Evolutionary conservation across 2,113 vertebrate species (phyloP), one percentile per base, ranked within the genome.

Genomic region (Uria aalge): DNA sequence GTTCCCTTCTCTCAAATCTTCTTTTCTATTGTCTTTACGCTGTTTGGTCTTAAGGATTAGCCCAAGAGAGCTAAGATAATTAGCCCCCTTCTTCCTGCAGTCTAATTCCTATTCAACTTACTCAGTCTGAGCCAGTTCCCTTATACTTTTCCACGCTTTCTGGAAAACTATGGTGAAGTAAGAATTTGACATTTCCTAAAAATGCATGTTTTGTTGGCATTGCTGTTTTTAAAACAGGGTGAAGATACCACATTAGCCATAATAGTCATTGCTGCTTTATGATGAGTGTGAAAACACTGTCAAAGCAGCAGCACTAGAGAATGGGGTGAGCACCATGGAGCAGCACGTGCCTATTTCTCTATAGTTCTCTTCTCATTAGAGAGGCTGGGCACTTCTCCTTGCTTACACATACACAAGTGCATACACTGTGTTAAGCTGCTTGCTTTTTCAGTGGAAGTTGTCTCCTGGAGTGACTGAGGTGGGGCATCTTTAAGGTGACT

Each of bases 291-390:
- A 74, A 85, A 88, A 55, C 23, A 36, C 18, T 45, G 38, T 30
- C 43, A 56, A 50, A 85, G 41, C n/a, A 88, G 45, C 40, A 90
- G 62, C 53, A 24, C 27, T 30, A 21, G 36, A 36, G 36, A 41
- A 52, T 20, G 20, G 3, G 10, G 1, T 29, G 22, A 80, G 32
- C 0, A 1, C 15, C 41, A 13, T 1, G 24, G 67, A 85, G 52
- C n/a, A 63, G 15, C 43, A 24, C 1, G 5, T 36, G 21, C 19
- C 11, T 26, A 3, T 55, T 36, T 43, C 77, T 69, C 45, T 76
- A 27, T 36, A 24, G 14, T 9, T 82, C 40, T 72, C 4, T 2
- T 26, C 29, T 8, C 19, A 8, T 59, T 47, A 47, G 47, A 56
- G 38, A 53, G 72, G 24, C 27, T 64, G 45, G n/a, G 11, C 15